Evolutionary conservation across 2,888 invertebrate species (phyloP), one percentile per base, ranked within the genome.

Genomic region (Macaria notata): DNA sequence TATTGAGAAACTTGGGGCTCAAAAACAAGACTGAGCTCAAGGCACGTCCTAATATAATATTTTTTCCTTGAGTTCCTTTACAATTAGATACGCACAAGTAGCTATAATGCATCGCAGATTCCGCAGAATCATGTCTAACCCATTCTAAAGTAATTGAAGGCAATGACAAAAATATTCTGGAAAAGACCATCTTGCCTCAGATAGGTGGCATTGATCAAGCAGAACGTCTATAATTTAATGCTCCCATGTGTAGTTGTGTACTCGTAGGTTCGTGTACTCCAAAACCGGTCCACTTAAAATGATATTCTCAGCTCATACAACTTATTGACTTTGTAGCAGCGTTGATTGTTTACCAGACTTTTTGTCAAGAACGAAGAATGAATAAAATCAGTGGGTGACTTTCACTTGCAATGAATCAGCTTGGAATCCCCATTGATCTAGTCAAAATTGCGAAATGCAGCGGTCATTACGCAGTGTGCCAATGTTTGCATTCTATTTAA

Each of bases 201-300:
- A 19, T 31, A 60, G 49, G 49, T 57, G 57, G 46, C 59, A 62
- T 56, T 62, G 52, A 65, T 66, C 62, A 66, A 69, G 63, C 65
- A 63, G 63, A 71, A 61, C 38, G 70, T 59, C 68, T 72, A 70
- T 71, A 53, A 52, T 49, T 57, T 53, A 41, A 68, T 71, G 77
- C 75, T 76, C 76, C 76, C 75, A 75, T 78, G 31, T 29, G 70
- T 65, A 79, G 75, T 75, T 7, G 68, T 78, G 78, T 80, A 79
- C 75, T 76, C 72, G 70, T 73, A 74, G 74, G 72, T 67, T 65
- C 69, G 72, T 72, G 75, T 74, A 72, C 70, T 61, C 62, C 62
- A 70, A 73, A 87, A 88, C 88, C 88, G 88, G 88, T 88, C 73
- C 82, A 83, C 81, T 86, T 84, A 82, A 79, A 84, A 81, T 81